These are phyloP conservation scores for Aix galericulata DNA, from an alignment of 2,113 vertebrate species.

Conservation along the genomic window DNA sequence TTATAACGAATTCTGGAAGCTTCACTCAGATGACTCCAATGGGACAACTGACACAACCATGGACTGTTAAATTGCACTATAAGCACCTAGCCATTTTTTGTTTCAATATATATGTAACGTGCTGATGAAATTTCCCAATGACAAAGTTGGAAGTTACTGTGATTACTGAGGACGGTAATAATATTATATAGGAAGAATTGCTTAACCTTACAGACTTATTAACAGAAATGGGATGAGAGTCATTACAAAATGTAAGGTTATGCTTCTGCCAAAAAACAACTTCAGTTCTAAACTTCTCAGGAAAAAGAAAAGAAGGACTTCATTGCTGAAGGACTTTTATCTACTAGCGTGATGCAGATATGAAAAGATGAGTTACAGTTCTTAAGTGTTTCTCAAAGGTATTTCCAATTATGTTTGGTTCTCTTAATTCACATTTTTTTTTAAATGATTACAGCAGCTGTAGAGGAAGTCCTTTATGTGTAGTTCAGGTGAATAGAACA, in stretches of 20 bases:
- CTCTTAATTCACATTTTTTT: neutral
- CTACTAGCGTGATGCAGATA: neutral
- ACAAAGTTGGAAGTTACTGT: neutral
- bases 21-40: conserved; percentile 16
- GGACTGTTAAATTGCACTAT: neutral
- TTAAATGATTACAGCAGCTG: neutral
- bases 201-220: neutral
- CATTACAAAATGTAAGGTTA: neutral
- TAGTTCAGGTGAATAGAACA: neutral
- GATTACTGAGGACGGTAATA: neutral
- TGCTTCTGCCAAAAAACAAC: neutral
- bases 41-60: conserved; percentile 10
- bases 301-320: neutral
- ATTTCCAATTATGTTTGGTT: neutral
- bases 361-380: neutral
- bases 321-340: neutral
- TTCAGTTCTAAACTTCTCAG: neutral
- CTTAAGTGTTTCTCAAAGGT: neutral
- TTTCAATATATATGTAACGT: neutral
- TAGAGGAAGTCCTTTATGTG: neutral
- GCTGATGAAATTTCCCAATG: conserved; percentile 7
- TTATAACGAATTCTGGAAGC: conserved; percentile 11
- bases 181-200: neutral
- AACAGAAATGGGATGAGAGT: neutral
- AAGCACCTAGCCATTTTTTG: neutral